These are phyloP conservation scores for Fukomys damarensis DNA, from an alignment of 2,113 vertebrate species.

Conservation along the genomic window DNA sequence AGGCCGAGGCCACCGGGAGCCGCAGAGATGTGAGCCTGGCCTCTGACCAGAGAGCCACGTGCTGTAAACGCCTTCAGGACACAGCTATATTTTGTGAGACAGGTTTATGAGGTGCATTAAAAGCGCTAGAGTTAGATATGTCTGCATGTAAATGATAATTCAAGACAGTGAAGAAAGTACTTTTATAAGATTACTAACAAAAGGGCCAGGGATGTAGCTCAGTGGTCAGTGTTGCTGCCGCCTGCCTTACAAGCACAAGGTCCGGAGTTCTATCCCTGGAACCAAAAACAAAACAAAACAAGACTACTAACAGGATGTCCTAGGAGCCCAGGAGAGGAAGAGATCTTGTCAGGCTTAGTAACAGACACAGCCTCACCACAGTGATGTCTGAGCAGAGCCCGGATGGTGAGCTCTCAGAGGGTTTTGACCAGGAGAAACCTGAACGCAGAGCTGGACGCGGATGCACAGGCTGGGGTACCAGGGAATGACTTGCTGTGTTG, in stretches of 20 bases:
- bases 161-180: not conserved
- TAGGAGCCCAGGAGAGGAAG: not conserved
- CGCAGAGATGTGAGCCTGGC: not conserved
- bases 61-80: not conserved
- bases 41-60: not conserved
- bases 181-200: not conserved
- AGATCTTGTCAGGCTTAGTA: not conserved
- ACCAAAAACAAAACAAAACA: no score
- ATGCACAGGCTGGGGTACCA: not conserved
- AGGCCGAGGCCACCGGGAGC: not conserved
- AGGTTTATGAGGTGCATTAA: not conserved
- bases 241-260: no score
- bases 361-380: not conserved
- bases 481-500: not conserved
- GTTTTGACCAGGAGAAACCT: not conserved
- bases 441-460: not conserved
- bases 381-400: not conserved
- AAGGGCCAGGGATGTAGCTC: no score
- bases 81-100: not conserved
- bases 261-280: no score
- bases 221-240: no score
- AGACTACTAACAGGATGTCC: no score
- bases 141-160: conserved; percentile 21
- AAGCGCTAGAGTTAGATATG: not conserved
- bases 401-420: not conserved